Base-by-base conservation (phyloP, 2,888 invertebrate species). In the Lingula anatina region DNA sequence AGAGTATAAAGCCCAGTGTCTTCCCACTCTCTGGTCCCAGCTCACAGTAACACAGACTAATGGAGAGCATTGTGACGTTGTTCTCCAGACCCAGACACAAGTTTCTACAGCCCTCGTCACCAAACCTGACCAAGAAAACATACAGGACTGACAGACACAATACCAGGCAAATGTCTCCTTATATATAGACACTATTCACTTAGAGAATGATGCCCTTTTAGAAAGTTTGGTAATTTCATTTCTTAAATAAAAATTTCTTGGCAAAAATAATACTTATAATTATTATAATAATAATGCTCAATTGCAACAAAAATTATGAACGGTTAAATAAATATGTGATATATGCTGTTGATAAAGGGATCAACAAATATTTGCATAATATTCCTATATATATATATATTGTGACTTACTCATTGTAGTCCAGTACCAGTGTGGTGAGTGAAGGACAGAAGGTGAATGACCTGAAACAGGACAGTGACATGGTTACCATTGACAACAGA, bases 351-450 rank as follows among this genome's bases (percentile, higher is more conserved):
- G n/a, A n/a, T n/a, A n/a, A n/a, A n/a, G n/a, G n/a, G n/a, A n/a
- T n/a, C n/a, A n/a, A n/a, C n/a, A n/a, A n/a, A n/a, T n/a, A n/a
- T n/a, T n/a, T n/a, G n/a, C n/a, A n/a, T n/a, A n/a, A n/a, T n/a
- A n/a, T n/a, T n/a, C n/a, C n/a, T n/a, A n/a, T n/a, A n/a, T n/a
- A n/a, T n/a, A n/a, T n/a, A n/a, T n/a, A n/a, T n/a, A n/a, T n/a
- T n/a, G n/a, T n/a, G n/a, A 61, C 70, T 65, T 58, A 73, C 71
- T 76, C 75, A 60, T 76, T 76, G 51, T 70, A 75, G 54, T 76
- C 76, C 5, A 76, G 54, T 20, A 57, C 58, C 1, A 76, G 47
- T 35, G 57, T 64, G 18, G 68, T 66, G 7, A 75, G 56, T 26
- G 62, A 59, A 23, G 53, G 55, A 53, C 68, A 68, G n/a, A 46